Percentiles rank a stretch among this genome's conserved stretches.
Conservation (phyloP, 2,113 vertebrate species). For the Monarcha castaneiventris region DNA sequence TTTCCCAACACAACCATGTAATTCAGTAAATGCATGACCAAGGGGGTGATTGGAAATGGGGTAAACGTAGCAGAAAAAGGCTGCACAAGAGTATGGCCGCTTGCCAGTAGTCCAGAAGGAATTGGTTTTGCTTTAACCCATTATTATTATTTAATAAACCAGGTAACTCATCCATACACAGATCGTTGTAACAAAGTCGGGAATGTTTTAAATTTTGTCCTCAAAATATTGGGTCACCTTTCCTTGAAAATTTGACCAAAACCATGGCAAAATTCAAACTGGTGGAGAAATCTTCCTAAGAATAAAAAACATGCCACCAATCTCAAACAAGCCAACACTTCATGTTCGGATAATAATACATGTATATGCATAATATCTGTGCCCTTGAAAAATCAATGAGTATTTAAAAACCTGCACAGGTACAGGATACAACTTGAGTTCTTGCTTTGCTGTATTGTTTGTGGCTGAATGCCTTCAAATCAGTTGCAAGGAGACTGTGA, state of each 20-base stretch:
- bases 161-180: not conserved
- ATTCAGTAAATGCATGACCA: not conserved
- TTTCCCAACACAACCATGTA: not conserved
- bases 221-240: not conserved
- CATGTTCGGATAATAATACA: not conserved
- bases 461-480: not conserved
- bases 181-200: not conserved
- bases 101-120: not conserved
- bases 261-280: not conserved
- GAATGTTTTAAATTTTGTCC: not conserved
- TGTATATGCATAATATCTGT: not conserved
- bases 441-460: not conserved
- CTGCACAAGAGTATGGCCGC: not conserved
- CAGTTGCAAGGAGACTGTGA: not conserved
- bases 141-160: not conserved
- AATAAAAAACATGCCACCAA: not conserved
- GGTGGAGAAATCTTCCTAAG: not conserved
- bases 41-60: not conserved
- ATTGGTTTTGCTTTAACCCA: not conserved
- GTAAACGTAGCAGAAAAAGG: not conserved
- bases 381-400: not conserved
- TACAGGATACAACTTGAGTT: not conserved
- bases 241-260: not conserved
- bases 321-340: not conserved
- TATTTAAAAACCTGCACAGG: not conserved